phyloP scores from a whole-genome alignment of 2,113 vertebrate genomes.

The Coregonus clupeaformis region DNA sequence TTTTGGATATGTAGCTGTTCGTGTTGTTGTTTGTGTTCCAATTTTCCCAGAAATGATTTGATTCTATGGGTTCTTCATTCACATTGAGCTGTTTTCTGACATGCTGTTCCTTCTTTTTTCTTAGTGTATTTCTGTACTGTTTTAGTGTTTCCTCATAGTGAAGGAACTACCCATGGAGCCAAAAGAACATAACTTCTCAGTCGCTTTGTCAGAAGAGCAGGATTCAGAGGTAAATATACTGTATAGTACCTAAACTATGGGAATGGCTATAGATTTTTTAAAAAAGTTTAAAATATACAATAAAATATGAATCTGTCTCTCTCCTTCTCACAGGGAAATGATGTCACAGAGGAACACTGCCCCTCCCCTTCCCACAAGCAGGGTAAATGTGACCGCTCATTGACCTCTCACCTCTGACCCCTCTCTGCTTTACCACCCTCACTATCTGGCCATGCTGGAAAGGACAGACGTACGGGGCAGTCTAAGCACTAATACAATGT shows the following conservation, averaged over 20 bases:
- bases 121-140: neutral
- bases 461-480: neutral
- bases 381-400: slow-evolving; percentile 77
- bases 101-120: too few species aligned
- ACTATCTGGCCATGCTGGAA: slow-evolving; percentile 31
- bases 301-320: slow-evolving; percentile 12
- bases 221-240: slow-evolving; percentile 66
- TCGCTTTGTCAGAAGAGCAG: slow-evolving; percentile 81
- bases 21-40: too few species aligned
- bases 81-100: too few species aligned
- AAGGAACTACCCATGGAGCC: slow-evolving; percentile 73
- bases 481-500: too few species aligned
- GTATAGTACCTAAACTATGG: too few species aligned
- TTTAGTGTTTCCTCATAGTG: neutral
- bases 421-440: neutral
- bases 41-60: too few species aligned
- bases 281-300: too few species aligned
- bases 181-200: slow-evolving; percentile 79
- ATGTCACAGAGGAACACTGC: slow-evolving; percentile 88
- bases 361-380: slow-evolving; percentile 84
- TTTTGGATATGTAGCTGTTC: too few species aligned
- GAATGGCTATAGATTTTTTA: too few species aligned
- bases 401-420: slow-evolving; percentile 25
- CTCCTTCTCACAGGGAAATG: slow-evolving; percentile 83
- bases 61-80: too few species aligned